phyloP scores from a whole-genome alignment of 2,888 invertebrate genomes.

The Watsonalla cultraria region DNA sequence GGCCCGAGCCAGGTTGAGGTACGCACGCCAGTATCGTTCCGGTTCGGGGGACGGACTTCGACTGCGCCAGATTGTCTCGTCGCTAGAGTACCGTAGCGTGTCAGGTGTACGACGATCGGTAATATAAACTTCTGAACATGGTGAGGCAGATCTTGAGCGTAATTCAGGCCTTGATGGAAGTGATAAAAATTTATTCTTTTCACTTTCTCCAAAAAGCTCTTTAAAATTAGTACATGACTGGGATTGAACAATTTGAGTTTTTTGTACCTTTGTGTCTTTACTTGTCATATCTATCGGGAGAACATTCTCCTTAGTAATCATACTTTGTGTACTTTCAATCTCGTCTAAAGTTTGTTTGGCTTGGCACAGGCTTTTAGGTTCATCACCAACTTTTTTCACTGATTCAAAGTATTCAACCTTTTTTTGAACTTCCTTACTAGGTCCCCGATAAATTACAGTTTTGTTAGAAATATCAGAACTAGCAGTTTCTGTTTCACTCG shows the following conservation, averaged over 20 bases:
- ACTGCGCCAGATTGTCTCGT: slow-evolving; percentile 83
- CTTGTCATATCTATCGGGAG: slow-evolving; percentile 14
- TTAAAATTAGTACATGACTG: slow-evolving; percentile 87
- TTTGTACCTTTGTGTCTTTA: slow-evolving; percentile 35
- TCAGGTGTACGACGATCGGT: slow-evolving; percentile 69
- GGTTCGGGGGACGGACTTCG: slow-evolving; percentile 87
- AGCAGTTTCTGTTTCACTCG: slow-evolving; percentile 84
- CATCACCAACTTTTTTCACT: slow-evolving; percentile 75
- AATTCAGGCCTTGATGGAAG: slow-evolving; percentile 67
- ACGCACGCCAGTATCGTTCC: slow-evolving; percentile 83
- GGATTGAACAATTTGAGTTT: slow-evolving; percentile 71
- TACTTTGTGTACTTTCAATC: slow-evolving; percentile 53
- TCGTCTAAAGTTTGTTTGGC: slow-evolving; percentile 74
- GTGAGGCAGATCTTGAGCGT: slow-evolving; percentile 73
- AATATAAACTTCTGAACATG: slow-evolving; percentile 70
- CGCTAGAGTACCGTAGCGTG: slow-evolving; percentile 79
- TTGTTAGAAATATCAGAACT: slow-evolving; percentile 85
- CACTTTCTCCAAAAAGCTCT: slow-evolving; percentile 89
- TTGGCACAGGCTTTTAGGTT: slow-evolving; percentile 68
- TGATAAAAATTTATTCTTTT: slow-evolving; percentile 78
- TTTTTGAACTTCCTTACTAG: slow-evolving; percentile 82
- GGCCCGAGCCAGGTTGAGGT: slow-evolving; percentile 83
- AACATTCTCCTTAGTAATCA: slow-evolving; percentile 8
- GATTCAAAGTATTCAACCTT: slow-evolving; percentile 91
- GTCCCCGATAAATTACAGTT: slow-evolving; percentile 81